phyloP scores from a whole-genome alignment of 2,888 invertebrate species.

The Pantelozetes paolii region DNA sequence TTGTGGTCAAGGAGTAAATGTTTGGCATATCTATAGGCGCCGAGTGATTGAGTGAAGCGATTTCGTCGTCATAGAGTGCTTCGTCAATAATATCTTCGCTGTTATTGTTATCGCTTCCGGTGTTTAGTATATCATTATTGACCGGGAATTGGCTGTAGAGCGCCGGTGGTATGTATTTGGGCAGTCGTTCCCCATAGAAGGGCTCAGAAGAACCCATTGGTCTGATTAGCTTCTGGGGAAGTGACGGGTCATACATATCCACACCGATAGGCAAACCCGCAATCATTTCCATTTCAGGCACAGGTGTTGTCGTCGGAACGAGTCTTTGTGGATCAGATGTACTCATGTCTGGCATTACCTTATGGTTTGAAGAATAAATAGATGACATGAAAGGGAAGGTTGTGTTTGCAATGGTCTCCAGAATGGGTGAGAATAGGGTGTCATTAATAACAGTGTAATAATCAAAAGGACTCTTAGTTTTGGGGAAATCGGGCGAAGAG shows the following conservation, averaged over 20 bases:
- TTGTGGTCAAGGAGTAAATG: background rate
- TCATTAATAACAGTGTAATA: slow-evolving; percentile 7
- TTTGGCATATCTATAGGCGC: background rate
- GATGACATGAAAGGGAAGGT: background rate
- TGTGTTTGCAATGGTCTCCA: background rate
- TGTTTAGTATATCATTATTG: slow-evolving; percentile 10
- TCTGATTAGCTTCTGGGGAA: background rate
- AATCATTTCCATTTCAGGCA: background rate
- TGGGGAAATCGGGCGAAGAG: background rate
- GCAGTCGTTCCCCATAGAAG: slow-evolving; percentile 10
- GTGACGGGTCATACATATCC: background rate
- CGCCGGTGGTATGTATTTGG: slow-evolving; percentile 15
- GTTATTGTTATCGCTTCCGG: background rate
- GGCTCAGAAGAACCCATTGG: background rate
- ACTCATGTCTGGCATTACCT: background rate
- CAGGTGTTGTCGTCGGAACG: background rate
- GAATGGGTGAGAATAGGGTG: background rate
- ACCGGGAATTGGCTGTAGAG: background rate
- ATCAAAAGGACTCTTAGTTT: slow-evolving; percentile 30
- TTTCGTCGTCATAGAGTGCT: slow-evolving; percentile 18
- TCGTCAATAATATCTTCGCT: background rate
- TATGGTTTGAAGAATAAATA: background rate
- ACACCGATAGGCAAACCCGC: slow-evolving; percentile 3
- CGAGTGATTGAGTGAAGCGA: slow-evolving; percentile 1
- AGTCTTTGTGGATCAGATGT: background rate